phyloP scores from a whole-genome alignment of 2,888 invertebrate genomes.

The Miltochrista miniata region DNA sequence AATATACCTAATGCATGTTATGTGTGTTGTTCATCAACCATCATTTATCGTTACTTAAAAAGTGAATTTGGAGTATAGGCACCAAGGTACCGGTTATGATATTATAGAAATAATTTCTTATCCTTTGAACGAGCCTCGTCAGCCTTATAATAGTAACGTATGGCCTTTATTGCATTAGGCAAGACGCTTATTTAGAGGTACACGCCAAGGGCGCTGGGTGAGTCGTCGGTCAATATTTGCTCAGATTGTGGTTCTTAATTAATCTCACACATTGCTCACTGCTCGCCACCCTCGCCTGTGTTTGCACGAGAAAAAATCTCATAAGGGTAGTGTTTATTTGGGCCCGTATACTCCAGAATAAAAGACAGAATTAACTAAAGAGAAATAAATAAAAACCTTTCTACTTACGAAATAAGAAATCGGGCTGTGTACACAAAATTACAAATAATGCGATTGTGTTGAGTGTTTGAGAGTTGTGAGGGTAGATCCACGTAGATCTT shows the following conservation, averaged over 20 bases:
- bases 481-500: no score
- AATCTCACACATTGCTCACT: constrained; percentile 47
- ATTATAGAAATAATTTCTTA: no score
- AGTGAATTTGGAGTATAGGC: no score
- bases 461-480: no score
- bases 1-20: no score
- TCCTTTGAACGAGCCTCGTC: not conserved
- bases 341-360: constrained; percentile 3
- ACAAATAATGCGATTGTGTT: no score
- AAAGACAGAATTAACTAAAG: not conserved
- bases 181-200: constrained; percentile 1
- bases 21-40: no score
- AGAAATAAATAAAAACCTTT: not conserved
- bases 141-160: not conserved
- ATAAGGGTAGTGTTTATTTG: constrained; percentile 8
- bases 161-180: not conserved
- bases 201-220: constrained; percentile 18
- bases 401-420: not conserved
- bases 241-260: constrained; percentile 50
- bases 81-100: no score
- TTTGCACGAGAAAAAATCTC: constrained; percentile 23
- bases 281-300: constrained; percentile 24
- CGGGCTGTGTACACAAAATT: not conserved
- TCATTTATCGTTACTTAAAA: no score
- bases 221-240: constrained; percentile 44